Conservation (phyloP, 2,113 vertebrate species). For the Cariama cristata region DNA sequence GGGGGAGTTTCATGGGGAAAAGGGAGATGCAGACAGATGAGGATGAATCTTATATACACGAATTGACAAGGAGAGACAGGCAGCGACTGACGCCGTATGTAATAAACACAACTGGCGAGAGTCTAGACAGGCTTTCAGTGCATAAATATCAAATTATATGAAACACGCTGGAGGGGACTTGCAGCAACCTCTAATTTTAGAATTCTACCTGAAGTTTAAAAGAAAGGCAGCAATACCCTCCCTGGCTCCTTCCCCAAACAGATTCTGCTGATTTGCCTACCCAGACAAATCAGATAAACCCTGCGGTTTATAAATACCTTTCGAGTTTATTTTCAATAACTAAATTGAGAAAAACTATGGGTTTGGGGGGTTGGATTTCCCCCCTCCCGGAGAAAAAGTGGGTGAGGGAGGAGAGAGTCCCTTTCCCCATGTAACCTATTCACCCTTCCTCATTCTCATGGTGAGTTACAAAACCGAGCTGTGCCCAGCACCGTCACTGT, state of each 20-base stretch:
- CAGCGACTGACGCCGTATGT: neutral
- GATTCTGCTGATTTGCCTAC: neutral
- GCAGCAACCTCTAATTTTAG: neutral
- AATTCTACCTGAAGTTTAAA: neutral
- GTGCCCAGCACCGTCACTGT: neutral
- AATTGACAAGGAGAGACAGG: neutral
- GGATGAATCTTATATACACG: neutral
- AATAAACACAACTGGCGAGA: neutral
- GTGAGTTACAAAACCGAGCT: neutral
- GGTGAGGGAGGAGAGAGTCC: neutral
- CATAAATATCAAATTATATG: neutral
- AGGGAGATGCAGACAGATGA: neutral
- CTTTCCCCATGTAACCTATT: neutral
- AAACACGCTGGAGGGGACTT: neutral
- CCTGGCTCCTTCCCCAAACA: neutral
- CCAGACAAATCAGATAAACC: neutral
- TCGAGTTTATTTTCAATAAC: neutral
- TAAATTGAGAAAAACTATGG: neutral
- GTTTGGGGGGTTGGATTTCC: neutral
- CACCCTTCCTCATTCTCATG: neutral
- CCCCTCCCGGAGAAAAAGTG: neutral
- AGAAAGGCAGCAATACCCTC: neutral
- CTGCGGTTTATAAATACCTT: neutral
- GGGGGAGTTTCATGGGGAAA: neutral
- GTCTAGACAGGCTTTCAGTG: neutral